Percentiles rank a stretch among this genome's conserved stretches.
phyloP scores from a whole-genome alignment of 2,888 invertebrate genomes.

The Lamellibrachia columna region DNA sequence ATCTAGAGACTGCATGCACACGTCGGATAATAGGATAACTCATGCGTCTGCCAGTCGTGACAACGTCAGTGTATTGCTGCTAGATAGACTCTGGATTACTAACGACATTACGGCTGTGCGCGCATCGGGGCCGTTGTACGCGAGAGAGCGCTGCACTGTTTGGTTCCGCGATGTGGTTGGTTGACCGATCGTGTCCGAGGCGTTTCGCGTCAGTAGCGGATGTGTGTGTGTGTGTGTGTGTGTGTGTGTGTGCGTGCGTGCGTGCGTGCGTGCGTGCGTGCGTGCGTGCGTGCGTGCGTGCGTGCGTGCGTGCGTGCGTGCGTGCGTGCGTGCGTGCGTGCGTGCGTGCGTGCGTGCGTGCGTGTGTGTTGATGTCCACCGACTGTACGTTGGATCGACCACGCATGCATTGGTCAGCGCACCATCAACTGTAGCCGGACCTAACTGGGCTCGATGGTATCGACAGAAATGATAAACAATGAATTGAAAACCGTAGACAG shows the following conservation, averaged over 20 bases:
- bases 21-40: background rate
- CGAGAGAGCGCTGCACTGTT: no score
- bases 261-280: background rate
- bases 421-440: background rate
- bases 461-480: background rate
- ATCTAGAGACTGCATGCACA: background rate
- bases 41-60: background rate
- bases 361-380: background rate
- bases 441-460: background rate
- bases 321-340: background rate
- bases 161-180: no score
- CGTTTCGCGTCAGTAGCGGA: no score
- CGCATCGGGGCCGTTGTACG: background rate
- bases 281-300: no score
- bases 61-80: background rate
- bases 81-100: background rate
- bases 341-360: background rate
- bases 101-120: background rate
- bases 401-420: background rate
- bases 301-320: background rate
- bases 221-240: background rate
- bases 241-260: background rate
- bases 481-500: background rate
- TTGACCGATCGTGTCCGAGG: no score
- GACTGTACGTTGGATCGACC: background rate